These are phyloP conservation scores for Grallaria varia DNA, from an alignment of 2,113 vertebrate genomes.

Conservation along the genomic window DNA sequence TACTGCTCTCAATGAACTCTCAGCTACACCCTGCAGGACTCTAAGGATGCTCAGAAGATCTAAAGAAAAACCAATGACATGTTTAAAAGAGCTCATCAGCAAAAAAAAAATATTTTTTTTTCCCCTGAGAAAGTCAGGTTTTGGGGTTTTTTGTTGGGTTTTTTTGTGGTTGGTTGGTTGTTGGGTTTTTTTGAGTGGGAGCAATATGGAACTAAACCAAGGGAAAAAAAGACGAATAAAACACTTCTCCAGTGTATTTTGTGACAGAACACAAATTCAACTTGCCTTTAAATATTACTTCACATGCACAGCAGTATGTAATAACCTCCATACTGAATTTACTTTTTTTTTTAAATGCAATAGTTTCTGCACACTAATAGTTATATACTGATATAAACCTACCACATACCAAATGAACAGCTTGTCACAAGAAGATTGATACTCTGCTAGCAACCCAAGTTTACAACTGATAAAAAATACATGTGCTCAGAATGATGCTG, in stretches of 20 bases:
- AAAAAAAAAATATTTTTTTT: not conserved
- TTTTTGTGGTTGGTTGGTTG: too few relatives aligned
- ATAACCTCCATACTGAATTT: not conserved
- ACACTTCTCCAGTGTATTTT: not conserved
- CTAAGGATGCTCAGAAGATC: not conserved
- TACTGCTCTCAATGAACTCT: not conserved
- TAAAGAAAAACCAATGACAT: not conserved
- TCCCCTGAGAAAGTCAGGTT: not conserved
- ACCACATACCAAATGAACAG: not conserved
- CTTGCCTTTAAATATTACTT: not conserved
- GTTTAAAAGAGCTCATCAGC: not conserved
- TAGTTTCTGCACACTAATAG: not conserved
- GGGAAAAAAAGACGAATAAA: not conserved
- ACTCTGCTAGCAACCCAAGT: not conserved
- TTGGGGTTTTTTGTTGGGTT: not conserved
- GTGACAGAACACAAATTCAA: not conserved
- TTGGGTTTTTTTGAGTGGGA: not conserved
- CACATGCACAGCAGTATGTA: rapidly evolving
- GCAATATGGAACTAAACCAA: not conserved
- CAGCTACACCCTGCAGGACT: not conserved
- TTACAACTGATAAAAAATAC: not conserved
- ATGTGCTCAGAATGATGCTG: not conserved
- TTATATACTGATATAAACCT: not conserved
- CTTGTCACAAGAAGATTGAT: not conserved
- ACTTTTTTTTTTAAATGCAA: rapidly evolving